Conservation (phyloP, 2,113 vertebrate species). For the Brevimyrus niger region DNA sequence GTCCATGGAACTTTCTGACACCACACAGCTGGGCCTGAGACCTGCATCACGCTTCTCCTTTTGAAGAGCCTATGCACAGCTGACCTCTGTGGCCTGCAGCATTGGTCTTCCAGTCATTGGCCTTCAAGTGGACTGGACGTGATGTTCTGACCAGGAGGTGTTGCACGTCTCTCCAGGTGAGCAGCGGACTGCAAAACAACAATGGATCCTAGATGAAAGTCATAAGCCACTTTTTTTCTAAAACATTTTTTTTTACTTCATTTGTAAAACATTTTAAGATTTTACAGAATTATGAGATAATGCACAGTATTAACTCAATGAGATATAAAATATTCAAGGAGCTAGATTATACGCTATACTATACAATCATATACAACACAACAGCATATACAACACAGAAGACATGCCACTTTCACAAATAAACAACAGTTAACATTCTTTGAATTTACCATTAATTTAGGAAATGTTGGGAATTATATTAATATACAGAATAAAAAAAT, state of each 20-base stretch:
- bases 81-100: slow-evolving; percentile 87
- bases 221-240: neutral
- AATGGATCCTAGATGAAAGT: neutral
- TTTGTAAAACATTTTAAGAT: neutral
- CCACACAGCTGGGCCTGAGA: neutral
- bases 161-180: slow-evolving; percentile 96
- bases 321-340: neutral
- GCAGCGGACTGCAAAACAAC: slow-evolving; percentile 67
- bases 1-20: neutral
- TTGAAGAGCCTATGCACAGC: neutral
- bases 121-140: slow-evolving; percentile 73
- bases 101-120: slow-evolving; percentile 88
- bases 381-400: neutral
- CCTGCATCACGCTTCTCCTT: neutral
- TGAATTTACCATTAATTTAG: neutral
- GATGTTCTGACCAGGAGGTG: slow-evolving; percentile 93
- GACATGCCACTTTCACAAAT: neutral
- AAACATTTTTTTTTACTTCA: neutral
- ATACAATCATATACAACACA: neutral
- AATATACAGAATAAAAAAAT: neutral
- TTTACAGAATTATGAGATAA: neutral
- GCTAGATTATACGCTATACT: neutral
- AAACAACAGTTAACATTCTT: neutral
- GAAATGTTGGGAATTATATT: neutral
- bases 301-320: neutral